These are phyloP conservation scores for Caerostris extrusa DNA, from an alignment of 1,140 invertebrate species.

Conservation along the genomic window DNA sequence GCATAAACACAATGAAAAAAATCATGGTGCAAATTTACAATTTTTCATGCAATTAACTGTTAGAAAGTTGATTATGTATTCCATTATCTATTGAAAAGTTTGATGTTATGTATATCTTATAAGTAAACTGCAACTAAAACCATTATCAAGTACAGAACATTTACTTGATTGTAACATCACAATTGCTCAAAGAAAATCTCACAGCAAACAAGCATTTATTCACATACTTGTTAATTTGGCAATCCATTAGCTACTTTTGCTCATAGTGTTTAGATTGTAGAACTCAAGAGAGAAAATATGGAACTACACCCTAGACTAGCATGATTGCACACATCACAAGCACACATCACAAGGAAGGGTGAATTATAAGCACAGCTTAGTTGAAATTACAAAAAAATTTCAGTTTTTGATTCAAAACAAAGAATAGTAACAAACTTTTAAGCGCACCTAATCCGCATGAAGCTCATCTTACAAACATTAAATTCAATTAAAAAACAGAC, in stretches of 20 bases:
- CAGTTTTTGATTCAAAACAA: neutral
- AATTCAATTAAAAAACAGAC: no score
- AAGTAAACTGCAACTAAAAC: no score
- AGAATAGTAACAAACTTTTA: neutral
- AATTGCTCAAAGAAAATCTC: neutral
- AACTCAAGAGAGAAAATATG: slow-evolving; percentile 35
- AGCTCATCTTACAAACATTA: neutral
- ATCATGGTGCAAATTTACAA: no score
- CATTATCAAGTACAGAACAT: no score
- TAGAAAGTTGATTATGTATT: no score
- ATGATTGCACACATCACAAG: no score
- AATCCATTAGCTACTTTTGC: slow-evolving; percentile 49
- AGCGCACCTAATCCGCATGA: neutral
- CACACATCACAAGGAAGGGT: slow-evolving; percentile 55
- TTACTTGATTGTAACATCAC: neutral
- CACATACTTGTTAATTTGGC: slow-evolving; percentile 42
- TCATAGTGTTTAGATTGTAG: slow-evolving; percentile 5
- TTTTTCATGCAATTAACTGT: no score
- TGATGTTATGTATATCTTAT: no score
- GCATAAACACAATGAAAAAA: no score
- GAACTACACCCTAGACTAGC: slow-evolving; percentile 71
- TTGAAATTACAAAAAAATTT: neutral
- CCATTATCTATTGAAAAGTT: no score
- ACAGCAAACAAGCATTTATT: neutral
- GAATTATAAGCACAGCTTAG: slow-evolving; percentile 12